Evolutionary conservation across 2,113 vertebrate species (phyloP), one percentile per base, ranked within the genome.

Genomic region (Sander lucioperca): DNA sequence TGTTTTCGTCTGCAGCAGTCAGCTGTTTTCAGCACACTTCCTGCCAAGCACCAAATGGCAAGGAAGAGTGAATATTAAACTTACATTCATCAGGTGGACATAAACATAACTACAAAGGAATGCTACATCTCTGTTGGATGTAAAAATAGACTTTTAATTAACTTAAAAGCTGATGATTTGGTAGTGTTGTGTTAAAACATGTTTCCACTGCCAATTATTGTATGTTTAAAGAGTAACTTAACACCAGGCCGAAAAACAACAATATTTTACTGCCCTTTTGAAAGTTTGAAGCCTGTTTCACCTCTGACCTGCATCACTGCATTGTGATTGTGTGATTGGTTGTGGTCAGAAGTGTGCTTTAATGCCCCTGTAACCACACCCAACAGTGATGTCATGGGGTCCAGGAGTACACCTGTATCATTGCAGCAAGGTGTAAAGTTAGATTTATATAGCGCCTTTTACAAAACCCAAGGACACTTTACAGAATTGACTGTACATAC

Each of bases 341-440:
- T 72, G 36, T 25, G 48, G 16, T 77, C 16, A 53, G 30, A 39
- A 50, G 1, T 68, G 33, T 50, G 27, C 43, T 39, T 53, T 53
- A 2, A 18, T 18, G 27, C 21, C 59, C n/a, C 48, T 54, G 18
- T 45, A 53, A 33, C 25, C 10, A 43, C 39, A 43, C 39, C 39
- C 39, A 43, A 43, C 39, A 43, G 39, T 10, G 39, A 43, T 43
- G 39, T 43, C 39, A 11, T 43, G 39, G 39, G 39, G 10, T 43
- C 39, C 10, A 43, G 39, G 39, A 43, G 23, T 62, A 36, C 57
- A 70, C 73, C 15, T 77, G 66, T 7, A 27, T 64, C 36, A 62
- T 21, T 39, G 21, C n/a, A 27, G 43, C 9, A 48, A 59, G 7
- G 27, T 64, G 27, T 23, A 12, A 67, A 43, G 51, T 45, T 23